These are phyloP conservation scores for Myripristis jacobus DNA, from an alignment of 2,797 vertebrate species.

Conservation along the genomic window DNA sequence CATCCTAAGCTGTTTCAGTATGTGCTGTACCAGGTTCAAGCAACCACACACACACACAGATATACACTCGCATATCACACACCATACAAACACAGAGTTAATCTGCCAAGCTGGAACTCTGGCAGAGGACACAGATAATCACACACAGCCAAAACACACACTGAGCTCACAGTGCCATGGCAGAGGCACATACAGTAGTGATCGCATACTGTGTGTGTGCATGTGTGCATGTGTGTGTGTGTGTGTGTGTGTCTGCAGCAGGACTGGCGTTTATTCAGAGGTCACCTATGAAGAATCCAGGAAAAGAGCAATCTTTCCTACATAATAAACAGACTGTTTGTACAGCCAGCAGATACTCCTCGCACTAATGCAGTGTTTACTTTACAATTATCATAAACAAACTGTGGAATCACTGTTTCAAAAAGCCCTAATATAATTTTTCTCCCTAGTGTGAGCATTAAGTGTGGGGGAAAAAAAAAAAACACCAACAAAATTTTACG, in stretches of 20 bases:
- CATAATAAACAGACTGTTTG: neutral
- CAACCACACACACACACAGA: slow-evolving; percentile 18
- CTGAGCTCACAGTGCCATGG: slow-evolving; percentile 10
- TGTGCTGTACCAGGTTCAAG: slow-evolving; percentile 16
- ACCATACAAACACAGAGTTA: slow-evolving; percentile 32
- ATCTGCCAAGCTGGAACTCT: slow-evolving; percentile 67
- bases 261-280: slow-evolving; percentile 26
- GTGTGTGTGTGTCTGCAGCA: slow-evolving; percentile 22
- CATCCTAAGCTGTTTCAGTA: slow-evolving; percentile 58
- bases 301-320: slow-evolving; percentile 6
- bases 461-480: slow-evolving; percentile 24
- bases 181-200: neutral
- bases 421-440: slow-evolving; percentile 14
- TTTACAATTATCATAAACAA: slow-evolving; percentile 56
- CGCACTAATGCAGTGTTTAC: slow-evolving; percentile 40
- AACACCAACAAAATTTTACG: slow-evolving; percentile 12
- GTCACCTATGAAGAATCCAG: slow-evolving; percentile 41
- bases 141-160: slow-evolving; percentile 65
- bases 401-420: slow-evolving; percentile 13
- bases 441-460: slow-evolving; percentile 21
- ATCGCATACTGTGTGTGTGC: neutral
- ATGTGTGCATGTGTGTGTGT: slow-evolving; percentile 23
- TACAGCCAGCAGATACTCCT: slow-evolving; percentile 24
- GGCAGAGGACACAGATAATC: slow-evolving; percentile 60
- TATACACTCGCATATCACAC: slow-evolving; percentile 17